phyloP scores from a whole-genome alignment of 2,797 vertebrate species.

The Eulemur rubriventer region DNA sequence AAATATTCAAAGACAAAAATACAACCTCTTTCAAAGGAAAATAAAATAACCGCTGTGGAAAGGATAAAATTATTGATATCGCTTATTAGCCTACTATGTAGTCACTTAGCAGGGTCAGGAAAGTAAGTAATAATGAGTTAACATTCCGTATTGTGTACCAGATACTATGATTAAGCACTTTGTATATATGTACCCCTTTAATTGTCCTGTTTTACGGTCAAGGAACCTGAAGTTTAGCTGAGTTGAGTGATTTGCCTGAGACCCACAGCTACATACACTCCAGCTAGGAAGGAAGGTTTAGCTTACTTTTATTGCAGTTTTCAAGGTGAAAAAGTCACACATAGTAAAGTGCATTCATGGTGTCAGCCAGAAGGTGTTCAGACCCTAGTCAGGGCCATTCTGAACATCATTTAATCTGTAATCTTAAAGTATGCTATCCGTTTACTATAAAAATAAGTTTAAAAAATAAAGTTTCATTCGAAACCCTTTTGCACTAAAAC shows the following conservation, averaged over 20 bases:
- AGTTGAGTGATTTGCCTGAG: not conserved
- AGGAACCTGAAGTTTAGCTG: not conserved
- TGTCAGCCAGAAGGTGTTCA: not conserved
- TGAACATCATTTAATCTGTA: not conserved
- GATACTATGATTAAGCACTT: not conserved
- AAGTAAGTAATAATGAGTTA: not conserved
- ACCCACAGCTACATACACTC: not conserved
- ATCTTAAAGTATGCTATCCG: not conserved
- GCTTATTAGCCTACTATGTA: not conserved
- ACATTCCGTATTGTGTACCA: not conserved
- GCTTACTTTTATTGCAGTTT: not conserved
- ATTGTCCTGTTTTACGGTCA: not conserved
- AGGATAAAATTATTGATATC: not conserved
- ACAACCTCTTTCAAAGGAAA: not conserved
- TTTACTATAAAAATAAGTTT: not conserved
- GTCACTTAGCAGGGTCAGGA: not conserved
- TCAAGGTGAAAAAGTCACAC: not conserved
- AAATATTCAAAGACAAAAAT: conserved; percentile 11
- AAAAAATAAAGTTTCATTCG: not conserved
- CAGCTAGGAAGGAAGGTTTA: not conserved
- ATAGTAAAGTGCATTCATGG: not conserved
- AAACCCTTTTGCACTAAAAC: not conserved
- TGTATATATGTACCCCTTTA: not conserved
- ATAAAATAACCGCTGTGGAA: not conserved
- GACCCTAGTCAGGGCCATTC: not conserved